phyloP scores from a whole-genome alignment of 2,888 invertebrate genomes.

The Ormia ochracea region DNA sequence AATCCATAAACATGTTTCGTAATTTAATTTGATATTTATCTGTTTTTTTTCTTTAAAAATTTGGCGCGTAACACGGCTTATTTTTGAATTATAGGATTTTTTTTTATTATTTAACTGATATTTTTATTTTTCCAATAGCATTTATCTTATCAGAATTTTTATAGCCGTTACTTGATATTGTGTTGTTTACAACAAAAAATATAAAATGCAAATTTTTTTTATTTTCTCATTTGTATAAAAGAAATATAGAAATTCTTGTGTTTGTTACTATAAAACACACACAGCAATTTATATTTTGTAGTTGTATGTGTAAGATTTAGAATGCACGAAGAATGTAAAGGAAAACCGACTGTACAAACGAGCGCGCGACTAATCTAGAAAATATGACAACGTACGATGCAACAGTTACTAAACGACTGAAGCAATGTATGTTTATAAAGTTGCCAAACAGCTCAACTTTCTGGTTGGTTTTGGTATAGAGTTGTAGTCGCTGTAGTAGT shows the following conservation, averaged over 20 bases:
- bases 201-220: background rate
- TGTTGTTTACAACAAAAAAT: background rate
- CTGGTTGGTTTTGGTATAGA: constrained; percentile 51
- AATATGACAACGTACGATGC: constrained; percentile 73
- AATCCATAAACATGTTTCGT: background rate
- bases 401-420: constrained; percentile 77
- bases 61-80: constrained; percentile 56
- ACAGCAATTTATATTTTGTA: constrained; percentile 25
- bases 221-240: background rate
- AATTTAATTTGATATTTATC: background rate
- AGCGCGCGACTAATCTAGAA: constrained; percentile 49
- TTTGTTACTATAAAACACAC: constrained; percentile 31
- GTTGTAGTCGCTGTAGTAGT: constrained; percentile 39
- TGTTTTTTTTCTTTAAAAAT: constrained; percentile 17
- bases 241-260: constrained; percentile 26
- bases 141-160: constrained; percentile 49
- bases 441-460: constrained; percentile 73
- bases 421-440: constrained; percentile 71
- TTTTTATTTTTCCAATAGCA: background rate
- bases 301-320: constrained; percentile 47
- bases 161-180: background rate
- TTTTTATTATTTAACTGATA: background rate
- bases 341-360: constrained; percentile 34
- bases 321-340: constrained; percentile 41
- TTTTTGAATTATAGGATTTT: constrained; percentile 6